phyloP scores from a whole-genome alignment of 2,797 vertebrate species.

The Cirrhinus mrigala region DNA sequence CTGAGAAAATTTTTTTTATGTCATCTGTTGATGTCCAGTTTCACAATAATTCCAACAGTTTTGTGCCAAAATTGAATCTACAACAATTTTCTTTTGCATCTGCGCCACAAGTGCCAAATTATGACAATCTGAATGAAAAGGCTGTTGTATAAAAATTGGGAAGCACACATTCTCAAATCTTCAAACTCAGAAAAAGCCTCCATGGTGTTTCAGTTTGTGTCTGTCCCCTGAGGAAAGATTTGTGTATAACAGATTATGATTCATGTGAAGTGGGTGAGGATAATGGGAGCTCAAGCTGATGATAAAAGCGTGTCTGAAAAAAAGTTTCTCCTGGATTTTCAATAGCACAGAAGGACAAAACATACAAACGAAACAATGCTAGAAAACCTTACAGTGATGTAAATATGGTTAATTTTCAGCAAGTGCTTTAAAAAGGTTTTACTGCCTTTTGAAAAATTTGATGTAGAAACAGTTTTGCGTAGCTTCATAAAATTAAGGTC shows the following conservation, averaged over 20 bases:
- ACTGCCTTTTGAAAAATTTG: background rate
- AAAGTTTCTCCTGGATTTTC: background rate
- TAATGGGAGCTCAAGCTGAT: conserved; percentile 5
- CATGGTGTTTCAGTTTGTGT: background rate
- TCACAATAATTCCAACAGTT: conserved; percentile 5
- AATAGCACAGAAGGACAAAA: conserved; percentile 1
- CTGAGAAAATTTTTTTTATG: conserved; percentile 26
- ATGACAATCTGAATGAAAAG: background rate
- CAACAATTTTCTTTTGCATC: background rate
- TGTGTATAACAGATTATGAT: background rate
- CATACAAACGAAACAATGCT: background rate
- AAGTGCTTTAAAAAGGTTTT: background rate
- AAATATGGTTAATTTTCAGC: background rate
- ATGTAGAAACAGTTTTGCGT: background rate
- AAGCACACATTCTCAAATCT: background rate
- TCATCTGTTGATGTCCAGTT: conserved; percentile 1
- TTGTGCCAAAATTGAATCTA: background rate
- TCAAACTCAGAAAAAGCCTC: background rate
- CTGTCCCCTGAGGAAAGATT: background rate
- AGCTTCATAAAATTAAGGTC: too few species aligned
- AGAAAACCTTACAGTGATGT: background rate
- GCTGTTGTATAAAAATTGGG: background rate
- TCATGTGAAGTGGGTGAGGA: background rate
- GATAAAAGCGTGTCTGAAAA: background rate
- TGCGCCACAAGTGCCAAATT: background rate